phyloP scores from a whole-genome alignment of 1,140 invertebrate genomes.

The Brachionus rotundiformis region DNA sequence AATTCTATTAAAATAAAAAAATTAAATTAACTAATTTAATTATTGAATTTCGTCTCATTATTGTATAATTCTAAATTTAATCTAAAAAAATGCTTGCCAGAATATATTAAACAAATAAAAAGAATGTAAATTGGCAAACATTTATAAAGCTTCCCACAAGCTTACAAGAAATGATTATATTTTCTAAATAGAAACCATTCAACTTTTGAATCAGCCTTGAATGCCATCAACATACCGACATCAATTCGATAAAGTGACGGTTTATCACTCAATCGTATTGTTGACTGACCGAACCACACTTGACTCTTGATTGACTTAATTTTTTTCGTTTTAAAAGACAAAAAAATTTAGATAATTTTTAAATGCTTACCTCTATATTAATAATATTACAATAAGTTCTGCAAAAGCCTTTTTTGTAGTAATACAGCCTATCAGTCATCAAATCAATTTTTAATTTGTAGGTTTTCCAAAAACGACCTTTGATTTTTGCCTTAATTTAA shows the following conservation, averaged over 20 bases:
- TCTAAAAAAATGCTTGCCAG: too few relatives aligned
- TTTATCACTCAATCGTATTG: conserved; percentile 10
- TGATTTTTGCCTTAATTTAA: neutral
- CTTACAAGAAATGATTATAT: conserved; percentile 2
- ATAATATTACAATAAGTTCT: conserved; percentile 40
- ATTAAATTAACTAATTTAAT: neutral
- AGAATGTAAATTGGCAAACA: too few relatives aligned
- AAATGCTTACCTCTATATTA: neutral
- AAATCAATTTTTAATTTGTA: conserved; percentile 40
- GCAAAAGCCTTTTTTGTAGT: conserved; percentile 15
- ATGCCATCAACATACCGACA: neutral
- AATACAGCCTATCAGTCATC: conserved; percentile 21
- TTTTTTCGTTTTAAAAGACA: neutral
- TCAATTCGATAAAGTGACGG: neutral
- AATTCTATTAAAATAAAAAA: conserved; percentile 1
- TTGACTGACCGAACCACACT: conserved; percentile 19
- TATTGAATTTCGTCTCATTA: neutral
- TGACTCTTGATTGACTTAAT: neutral
- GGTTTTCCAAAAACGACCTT: conserved; percentile 1
- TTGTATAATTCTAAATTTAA: too few relatives aligned
- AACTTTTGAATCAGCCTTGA: neutral
- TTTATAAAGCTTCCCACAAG: neutral
- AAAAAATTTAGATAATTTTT: neutral
- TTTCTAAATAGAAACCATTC: conserved; percentile 33
- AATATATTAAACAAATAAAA: too few relatives aligned